phyloP scores from a whole-genome alignment of 2,888 invertebrate species.

The Carcina quercana region DNA sequence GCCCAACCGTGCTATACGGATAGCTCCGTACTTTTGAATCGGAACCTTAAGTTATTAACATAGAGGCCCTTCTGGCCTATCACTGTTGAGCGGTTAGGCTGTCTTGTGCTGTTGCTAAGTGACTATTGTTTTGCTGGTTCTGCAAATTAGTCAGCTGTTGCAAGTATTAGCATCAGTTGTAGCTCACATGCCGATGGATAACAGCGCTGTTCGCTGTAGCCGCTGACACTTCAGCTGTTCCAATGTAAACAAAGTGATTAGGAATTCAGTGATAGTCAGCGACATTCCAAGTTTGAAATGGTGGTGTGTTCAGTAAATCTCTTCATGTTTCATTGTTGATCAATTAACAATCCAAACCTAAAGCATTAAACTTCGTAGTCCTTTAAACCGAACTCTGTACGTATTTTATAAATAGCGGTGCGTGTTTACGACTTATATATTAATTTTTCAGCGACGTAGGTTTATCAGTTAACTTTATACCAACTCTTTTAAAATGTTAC shows the following conservation, averaged over 20 bases:
- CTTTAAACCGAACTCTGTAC: too few species aligned
- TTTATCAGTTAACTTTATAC: too few species aligned
- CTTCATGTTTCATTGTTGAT: constrained; percentile 4
- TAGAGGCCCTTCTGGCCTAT: constrained; percentile 38
- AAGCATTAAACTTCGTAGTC: too few species aligned
- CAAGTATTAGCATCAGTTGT: constrained; percentile 41
- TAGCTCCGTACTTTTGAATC: constrained; percentile 32
- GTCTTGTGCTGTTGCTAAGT: constrained; percentile 20
- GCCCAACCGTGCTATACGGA: constrained; percentile 55
- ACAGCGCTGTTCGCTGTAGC: constrained; percentile 20
- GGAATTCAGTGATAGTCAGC: neutral
- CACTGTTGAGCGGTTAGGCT: constrained; percentile 26
- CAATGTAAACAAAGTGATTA: neutral
- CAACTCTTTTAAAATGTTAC: too few species aligned
- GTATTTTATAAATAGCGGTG: too few species aligned
- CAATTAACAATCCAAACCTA: too few species aligned
- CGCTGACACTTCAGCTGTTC: too few species aligned
- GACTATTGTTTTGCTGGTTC: constrained; percentile 57
- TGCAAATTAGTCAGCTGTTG: constrained; percentile 69
- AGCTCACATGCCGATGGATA: constrained; percentile 36
- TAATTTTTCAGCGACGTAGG: too few species aligned
- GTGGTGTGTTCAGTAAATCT: constrained; percentile 2
- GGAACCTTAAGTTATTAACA: constrained; percentile 29
- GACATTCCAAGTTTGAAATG: neutral
- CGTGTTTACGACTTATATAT: too few species aligned